Conservation (phyloP, 2,113 vertebrate species). For the Sterna hirundo region DNA sequence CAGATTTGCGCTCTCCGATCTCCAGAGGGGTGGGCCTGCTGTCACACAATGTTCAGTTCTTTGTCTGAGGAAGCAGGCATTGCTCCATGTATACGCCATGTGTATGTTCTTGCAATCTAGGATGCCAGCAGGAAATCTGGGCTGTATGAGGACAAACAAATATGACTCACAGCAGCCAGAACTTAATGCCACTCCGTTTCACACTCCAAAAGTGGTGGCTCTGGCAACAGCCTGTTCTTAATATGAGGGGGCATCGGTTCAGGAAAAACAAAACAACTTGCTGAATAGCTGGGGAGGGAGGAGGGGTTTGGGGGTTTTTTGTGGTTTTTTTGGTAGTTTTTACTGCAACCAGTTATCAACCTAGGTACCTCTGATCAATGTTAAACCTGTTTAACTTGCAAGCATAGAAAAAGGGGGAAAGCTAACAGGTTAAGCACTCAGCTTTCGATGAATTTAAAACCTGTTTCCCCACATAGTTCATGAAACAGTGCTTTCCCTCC, state of each 20-base stretch:
- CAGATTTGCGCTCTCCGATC: not conserved
- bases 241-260: not conserved
- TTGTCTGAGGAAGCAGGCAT: constrained; percentile 31
- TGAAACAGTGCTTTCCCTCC: not conserved
- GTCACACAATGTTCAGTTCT: constrained; percentile 66
- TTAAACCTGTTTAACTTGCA: constrained; percentile 16
- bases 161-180: constrained; percentile 46
- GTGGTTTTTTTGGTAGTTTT: not conserved
- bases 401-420: not conserved
- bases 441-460: constrained; percentile 19
- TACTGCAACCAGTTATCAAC: not conserved
- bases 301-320: not conserved
- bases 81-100: not conserved
- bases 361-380: not conserved
- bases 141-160: constrained; percentile 61
- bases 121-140: constrained; percentile 70
- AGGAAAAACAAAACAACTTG: not conserved
- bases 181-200: constrained; percentile 12
- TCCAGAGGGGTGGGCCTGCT: constrained; percentile 34
- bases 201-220: not conserved
- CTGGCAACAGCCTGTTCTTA: not conserved
- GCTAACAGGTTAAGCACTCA: not conserved
- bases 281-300: not conserved
- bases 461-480: not conserved
- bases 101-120: constrained; percentile 53